Evolutionary conservation across 30 jellyfish, hydroid and myxozoan genomes (phyloP).

Genomic region (Euphysa ruthae): DNA sequence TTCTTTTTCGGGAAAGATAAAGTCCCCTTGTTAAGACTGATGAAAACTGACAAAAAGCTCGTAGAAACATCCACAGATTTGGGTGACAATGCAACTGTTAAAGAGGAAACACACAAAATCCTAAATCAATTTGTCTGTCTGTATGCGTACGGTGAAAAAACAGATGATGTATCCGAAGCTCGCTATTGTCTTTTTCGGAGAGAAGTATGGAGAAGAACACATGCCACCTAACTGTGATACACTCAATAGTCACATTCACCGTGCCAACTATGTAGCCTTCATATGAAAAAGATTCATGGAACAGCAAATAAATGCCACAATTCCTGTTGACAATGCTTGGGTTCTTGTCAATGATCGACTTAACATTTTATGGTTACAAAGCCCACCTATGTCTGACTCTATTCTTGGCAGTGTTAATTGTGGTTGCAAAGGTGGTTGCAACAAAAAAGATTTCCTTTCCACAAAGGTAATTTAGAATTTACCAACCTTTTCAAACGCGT

Average conservation of each 20-base stretch:
- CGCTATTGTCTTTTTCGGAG: background rate
- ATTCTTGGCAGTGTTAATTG: background rate
- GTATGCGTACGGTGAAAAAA: background rate
- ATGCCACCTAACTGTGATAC: background rate
- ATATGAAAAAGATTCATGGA: background rate
- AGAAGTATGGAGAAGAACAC: background rate
- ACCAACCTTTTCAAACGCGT: background rate
- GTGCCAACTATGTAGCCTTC: background rate
- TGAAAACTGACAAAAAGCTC: background rate
- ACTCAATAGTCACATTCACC: background rate
- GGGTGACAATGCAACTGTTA: background rate
- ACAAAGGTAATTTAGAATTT: background rate
- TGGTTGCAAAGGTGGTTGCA: background rate
- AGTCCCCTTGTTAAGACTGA: background rate
- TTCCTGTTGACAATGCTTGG: too few species aligned
- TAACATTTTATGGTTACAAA: background rate
- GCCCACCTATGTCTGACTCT: background rate
- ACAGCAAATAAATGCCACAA: background rate
- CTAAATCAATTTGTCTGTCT: background rate
- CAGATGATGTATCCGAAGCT: background rate
- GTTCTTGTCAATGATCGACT: too few species aligned
- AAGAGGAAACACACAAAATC: background rate
- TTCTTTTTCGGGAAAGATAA: background rate
- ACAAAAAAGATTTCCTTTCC: background rate
- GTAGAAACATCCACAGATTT: background rate